These are phyloP conservation scores for Zaprionus vittiger DNA, from an alignment of 1,140 invertebrate genomes.

Conservation along the genomic window DNA sequence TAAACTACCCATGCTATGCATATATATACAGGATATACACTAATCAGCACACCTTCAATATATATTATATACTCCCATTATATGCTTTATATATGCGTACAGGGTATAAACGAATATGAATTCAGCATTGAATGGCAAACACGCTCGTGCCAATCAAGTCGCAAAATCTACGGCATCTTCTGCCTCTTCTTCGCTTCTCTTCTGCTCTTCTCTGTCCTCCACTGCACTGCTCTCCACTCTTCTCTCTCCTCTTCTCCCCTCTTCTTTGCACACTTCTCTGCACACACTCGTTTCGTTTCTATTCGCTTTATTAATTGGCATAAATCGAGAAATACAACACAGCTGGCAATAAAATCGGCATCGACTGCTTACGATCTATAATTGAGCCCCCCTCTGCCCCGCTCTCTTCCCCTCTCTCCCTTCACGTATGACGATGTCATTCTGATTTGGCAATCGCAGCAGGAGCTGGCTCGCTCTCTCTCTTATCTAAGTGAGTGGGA, in stretches of 20 bases:
- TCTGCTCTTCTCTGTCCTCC: not conserved
- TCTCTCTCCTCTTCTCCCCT: not conserved
- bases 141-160: slow-evolving; percentile 10
- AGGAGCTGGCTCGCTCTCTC: not conserved
- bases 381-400: not conserved
- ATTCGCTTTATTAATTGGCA: slow-evolving; percentile 30
- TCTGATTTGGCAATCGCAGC: slow-evolving; percentile 23
- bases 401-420: no score
- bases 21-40: no score
- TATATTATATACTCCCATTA: not conserved
- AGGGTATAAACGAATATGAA: slow-evolving; percentile 25
- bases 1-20: no score
- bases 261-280: not conserved
- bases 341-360: slow-evolving; percentile 25
- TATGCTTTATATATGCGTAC: not conserved
- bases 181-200: not conserved
- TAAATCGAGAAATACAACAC: slow-evolving; percentile 16
- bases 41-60: no score
- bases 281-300: not conserved
- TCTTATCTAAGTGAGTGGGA: not conserved
- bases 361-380: slow-evolving; percentile 5
- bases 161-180: not conserved
- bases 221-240: not conserved
- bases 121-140: not conserved
- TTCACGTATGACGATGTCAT: not conserved